phyloP scores from a whole-genome alignment of 2,113 vertebrate genomes.

The Maccullochella peelii region DNA sequence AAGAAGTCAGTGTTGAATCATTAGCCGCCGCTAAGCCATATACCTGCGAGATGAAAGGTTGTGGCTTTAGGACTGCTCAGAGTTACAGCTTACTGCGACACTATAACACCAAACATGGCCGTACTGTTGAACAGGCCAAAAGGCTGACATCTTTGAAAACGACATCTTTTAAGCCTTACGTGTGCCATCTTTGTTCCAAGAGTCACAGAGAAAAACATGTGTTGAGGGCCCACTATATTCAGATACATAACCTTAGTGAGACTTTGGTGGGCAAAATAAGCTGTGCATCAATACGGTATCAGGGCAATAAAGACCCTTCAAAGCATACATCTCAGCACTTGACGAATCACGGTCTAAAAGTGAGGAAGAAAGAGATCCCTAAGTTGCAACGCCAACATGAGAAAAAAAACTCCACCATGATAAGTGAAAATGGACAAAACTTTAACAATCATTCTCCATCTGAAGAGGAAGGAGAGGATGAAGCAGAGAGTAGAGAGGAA shows the following conservation, averaged over 20 bases:
- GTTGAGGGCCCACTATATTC: conserved; percentile 90
- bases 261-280: conserved; percentile 73
- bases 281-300: conserved; percentile 28
- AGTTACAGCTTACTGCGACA: conserved; percentile 92
- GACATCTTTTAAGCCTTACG: conserved; percentile 88
- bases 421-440: conserved; percentile 57
- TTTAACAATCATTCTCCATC: conserved; percentile 45
- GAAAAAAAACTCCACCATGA: conserved; percentile 31
- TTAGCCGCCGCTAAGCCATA: conserved; percentile 91
- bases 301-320: conserved; percentile 55
- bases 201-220: conserved; percentile 90
- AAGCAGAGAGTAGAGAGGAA: conserved; percentile 48
- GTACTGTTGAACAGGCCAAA: conserved; percentile 88
- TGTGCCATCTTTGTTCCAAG: conserved; percentile 94
- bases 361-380: conserved; percentile 42
- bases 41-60: conserved; percentile 89
- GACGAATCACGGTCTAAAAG: conserved; percentile 19
- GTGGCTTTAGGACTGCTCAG: conserved; percentile 90
- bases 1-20: conserved; percentile 82
- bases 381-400: conserved; percentile 52
- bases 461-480: conserved; percentile 63
- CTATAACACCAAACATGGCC: conserved; percentile 91
- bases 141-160: conserved; percentile 84
- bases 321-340: conserved; percentile 41
- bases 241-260: conserved; percentile 88